Conservation (phyloP, 2,888 invertebrate species). For the Bombylius major region DNA sequence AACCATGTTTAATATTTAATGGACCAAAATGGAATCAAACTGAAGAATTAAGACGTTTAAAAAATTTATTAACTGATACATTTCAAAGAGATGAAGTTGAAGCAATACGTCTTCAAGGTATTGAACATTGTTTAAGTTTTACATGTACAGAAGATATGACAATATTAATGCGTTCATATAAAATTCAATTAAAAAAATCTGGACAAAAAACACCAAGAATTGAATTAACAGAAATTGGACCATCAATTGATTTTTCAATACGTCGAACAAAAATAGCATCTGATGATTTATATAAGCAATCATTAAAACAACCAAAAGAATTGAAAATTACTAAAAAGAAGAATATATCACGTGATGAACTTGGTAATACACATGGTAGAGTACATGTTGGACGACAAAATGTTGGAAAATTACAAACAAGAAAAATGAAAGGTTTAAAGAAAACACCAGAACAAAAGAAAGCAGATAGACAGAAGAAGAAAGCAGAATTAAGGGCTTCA, state of each 20-base stretch:
- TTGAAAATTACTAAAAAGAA: slow-evolving; percentile 73
- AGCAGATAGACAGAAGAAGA: slow-evolving; percentile 43
- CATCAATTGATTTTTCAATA: slow-evolving; percentile 74
- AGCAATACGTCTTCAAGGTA: slow-evolving; percentile 75
- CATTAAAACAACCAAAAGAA: slow-evolving; percentile 67
- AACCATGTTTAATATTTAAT: slow-evolving; percentile 84
- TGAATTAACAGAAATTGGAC: slow-evolving; percentile 64
- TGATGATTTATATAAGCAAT: slow-evolving; percentile 73
- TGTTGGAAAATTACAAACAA: slow-evolving; percentile 69
- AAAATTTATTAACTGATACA: slow-evolving; percentile 82
- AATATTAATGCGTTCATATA: slow-evolving; percentile 66
- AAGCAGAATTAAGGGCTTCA: slow-evolving; percentile 26
- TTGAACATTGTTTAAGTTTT: slow-evolving; percentile 88
- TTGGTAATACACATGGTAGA: slow-evolving; percentile 82
- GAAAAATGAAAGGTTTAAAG: slow-evolving; percentile 80
- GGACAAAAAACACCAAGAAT: slow-evolving; percentile 78
- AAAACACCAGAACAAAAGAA: slow-evolving; percentile 59
- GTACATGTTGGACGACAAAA: slow-evolving; percentile 89
- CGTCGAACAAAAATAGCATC: slow-evolving; percentile 81
- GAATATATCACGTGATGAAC: slow-evolving; percentile 74
- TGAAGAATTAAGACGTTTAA: slow-evolving; percentile 67
- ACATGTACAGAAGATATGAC: slow-evolving; percentile 66
- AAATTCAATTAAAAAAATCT: slow-evolving; percentile 79
- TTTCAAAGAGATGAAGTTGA: slow-evolving; percentile 55
- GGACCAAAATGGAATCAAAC: slow-evolving; percentile 82